Evolutionary conservation across 2,113 vertebrate genomes (phyloP).

Genomic region (Eolophus roseicapilla): DNA sequence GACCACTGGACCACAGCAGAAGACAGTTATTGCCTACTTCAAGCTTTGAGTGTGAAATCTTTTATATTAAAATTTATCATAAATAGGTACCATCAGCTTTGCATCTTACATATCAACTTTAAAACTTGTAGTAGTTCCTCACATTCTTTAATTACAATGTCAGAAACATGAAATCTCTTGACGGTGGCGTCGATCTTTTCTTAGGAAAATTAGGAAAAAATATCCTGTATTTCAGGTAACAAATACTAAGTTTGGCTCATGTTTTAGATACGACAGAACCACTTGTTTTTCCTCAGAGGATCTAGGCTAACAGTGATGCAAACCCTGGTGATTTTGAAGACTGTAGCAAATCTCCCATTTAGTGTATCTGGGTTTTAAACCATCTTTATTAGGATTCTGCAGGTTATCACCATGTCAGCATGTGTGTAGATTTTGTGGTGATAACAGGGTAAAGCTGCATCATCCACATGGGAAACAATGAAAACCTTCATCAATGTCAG

Average conservation of each 20-base stretch:
- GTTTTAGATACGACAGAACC: neutral
- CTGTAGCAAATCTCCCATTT: neutral
- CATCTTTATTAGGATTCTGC: neutral
- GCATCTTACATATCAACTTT: neutral
- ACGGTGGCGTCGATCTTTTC: neutral
- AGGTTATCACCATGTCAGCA: neutral
- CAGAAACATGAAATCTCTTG: neutral
- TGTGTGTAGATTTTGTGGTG: neutral
- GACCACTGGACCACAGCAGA: neutral
- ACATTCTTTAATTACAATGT: neutral
- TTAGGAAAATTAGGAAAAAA: neutral
- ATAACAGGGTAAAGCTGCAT: neutral
- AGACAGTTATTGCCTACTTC: neutral
- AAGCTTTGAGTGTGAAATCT: neutral
- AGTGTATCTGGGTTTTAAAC: neutral
- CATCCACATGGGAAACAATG: neutral
- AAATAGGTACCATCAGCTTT: neutral
- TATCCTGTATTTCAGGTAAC: neutral
- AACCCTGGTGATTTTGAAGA: neutral
- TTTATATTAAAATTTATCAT: neutral
- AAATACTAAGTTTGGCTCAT: neutral
- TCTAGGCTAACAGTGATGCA: neutral
- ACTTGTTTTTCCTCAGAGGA: neutral
- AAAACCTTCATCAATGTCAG: neutral
- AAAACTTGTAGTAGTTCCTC: neutral